These are phyloP conservation scores for Cerastoderma edule DNA, from an alignment of 2,888 invertebrate genomes.

Conservation along the genomic window DNA sequence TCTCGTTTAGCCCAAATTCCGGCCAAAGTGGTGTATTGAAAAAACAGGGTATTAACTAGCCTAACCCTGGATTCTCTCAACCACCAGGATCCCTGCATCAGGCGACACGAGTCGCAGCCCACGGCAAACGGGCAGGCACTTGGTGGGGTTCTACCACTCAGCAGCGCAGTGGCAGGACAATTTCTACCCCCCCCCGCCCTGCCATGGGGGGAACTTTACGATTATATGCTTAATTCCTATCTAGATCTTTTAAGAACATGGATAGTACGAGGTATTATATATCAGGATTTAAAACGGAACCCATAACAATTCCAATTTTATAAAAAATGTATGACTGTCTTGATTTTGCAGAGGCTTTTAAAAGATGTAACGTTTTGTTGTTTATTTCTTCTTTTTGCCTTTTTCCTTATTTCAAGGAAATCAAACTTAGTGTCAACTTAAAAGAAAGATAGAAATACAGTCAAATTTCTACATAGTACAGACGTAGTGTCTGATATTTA, in stretches of 20 bases:
- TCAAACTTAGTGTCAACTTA: background rate
- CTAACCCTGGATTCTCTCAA: no score
- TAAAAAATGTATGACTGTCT: background rate
- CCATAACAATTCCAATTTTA: constrained; percentile 1
- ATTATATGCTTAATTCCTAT: constrained; percentile 12
- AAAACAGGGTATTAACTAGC: no score
- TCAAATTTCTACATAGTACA: background rate
- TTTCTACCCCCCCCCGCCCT: no score
- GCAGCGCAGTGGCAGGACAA: no score
- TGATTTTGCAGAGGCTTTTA: background rate
- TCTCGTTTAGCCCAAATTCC: no score
- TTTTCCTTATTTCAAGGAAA: constrained; percentile 5
- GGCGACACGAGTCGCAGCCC: no score
- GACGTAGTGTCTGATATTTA: background rate
- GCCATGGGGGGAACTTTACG: no score
- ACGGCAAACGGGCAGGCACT: no score
- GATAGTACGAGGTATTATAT: constrained; percentile 30
- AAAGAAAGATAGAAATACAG: background rate
- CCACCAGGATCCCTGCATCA: no score
- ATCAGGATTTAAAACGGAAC: constrained; percentile 22
- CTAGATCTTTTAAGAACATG: constrained; percentile 28
- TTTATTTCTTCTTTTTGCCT: constrained; percentile 15
- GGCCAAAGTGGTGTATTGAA: no score
- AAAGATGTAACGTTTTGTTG: constrained; percentile 1
- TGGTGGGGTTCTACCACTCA: no score